Conservation (phyloP, 2,113 vertebrate genomes). For the Platysternon megacephalum region DNA sequence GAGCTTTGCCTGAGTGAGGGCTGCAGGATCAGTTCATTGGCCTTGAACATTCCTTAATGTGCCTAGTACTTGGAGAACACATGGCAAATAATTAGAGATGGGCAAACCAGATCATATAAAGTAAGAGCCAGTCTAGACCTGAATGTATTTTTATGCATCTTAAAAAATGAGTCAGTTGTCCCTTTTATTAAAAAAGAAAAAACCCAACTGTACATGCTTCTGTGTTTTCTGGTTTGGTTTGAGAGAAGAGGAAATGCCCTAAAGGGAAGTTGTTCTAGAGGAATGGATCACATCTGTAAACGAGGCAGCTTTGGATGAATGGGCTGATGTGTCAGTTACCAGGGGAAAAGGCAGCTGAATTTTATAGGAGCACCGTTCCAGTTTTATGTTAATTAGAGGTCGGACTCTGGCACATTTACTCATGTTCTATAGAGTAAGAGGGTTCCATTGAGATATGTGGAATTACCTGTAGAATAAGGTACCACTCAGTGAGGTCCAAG, state of each 20-base stretch:
- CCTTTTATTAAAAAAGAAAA: background rate
- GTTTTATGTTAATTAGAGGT: background rate
- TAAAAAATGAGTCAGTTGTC: background rate
- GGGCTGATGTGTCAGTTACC: background rate
- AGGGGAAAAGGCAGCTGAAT: background rate
- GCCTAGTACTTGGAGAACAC: rapidly evolving
- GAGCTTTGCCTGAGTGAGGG: background rate
- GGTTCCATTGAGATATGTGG: conserved; percentile 9
- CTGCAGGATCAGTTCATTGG: background rate
- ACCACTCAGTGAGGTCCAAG: background rate
- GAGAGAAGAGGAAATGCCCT: conserved; percentile 58
- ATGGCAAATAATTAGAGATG: background rate
- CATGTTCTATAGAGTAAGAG: background rate
- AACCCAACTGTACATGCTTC: background rate
- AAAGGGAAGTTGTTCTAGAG: conserved; percentile 32
- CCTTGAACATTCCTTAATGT: background rate
- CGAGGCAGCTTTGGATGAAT: background rate
- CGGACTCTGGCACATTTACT: rapidly evolving
- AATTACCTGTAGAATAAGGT: background rate
- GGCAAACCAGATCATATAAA: background rate
- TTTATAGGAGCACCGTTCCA: background rate
- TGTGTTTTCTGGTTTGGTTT: conserved; percentile 54
- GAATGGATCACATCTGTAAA: conserved; percentile 27
- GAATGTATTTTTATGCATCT: background rate
- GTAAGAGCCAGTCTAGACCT: background rate